These are phyloP conservation scores for Seira sanloemensis DNA, from an alignment of 2,888 invertebrate species.

Conservation along the genomic window DNA sequence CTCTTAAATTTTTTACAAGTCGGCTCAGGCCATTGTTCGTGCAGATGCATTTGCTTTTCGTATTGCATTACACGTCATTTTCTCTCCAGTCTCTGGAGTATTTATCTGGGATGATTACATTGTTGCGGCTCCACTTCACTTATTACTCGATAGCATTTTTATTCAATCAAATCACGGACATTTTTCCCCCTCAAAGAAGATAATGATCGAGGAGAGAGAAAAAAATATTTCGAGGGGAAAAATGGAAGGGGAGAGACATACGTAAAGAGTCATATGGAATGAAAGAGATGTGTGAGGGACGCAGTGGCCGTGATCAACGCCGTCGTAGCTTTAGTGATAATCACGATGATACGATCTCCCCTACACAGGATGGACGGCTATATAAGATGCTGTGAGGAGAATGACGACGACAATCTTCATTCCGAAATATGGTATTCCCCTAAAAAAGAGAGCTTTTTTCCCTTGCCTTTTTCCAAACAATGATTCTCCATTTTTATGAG, in stretches of 20 bases:
- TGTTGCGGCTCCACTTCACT: background rate
- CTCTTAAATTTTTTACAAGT: too few relatives aligned
- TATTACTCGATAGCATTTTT: background rate
- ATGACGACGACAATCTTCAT: constrained; percentile 49
- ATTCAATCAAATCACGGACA: constrained; percentile 55
- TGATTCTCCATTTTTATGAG: constrained; percentile 58
- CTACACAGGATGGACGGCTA: too few relatives aligned
- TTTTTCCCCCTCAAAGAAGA: constrained; percentile 37
- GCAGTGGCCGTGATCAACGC: constrained; percentile 61
- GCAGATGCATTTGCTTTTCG: too few relatives aligned
- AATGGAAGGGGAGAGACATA: background rate
- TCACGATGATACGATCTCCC: constrained; percentile 61
- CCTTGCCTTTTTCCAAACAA: constrained; percentile 18
- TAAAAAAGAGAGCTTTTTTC: constrained; percentile 22
- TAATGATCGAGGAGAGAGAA: constrained; percentile 46
- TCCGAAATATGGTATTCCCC: background rate
- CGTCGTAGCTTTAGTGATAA: constrained; percentile 44
- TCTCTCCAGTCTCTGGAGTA: background rate
- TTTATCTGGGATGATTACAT: constrained; percentile 7
- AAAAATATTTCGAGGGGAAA: too few relatives aligned
- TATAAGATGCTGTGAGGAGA: constrained; percentile 26
- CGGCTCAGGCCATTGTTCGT: too few relatives aligned
- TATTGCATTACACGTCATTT: constrained; percentile 35
- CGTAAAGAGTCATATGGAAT: constrained; percentile 8
- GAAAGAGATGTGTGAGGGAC: constrained; percentile 7